Evolutionary conservation across 2,113 vertebrate species (phyloP).

Genomic region (Chionomys nivalis): DNA sequence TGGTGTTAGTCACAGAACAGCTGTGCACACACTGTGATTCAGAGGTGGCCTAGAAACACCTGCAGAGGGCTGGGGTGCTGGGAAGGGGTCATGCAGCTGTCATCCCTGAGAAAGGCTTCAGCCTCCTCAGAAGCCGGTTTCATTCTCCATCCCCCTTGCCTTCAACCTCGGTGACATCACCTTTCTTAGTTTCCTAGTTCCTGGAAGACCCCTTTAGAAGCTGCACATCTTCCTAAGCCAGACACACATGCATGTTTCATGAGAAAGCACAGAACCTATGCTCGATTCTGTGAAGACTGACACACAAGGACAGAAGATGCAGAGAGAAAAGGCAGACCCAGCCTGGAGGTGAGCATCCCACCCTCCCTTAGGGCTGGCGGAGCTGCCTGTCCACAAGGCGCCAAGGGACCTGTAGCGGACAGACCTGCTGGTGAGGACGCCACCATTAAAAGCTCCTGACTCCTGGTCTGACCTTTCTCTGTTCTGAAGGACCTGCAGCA

Average conservation of each 20-base stretch:
- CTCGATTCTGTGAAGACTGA: not conserved
- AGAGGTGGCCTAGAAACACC: not conserved
- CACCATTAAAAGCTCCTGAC: not conserved
- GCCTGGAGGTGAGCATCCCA: not conserved
- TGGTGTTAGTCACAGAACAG: not conserved
- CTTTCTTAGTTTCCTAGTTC: not conserved
- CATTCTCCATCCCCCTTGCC: not conserved
- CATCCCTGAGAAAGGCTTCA: not conserved
- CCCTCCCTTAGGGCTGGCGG: not conserved
- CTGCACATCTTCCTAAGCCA: not conserved
- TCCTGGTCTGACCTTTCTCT: slow-evolving; percentile 63
- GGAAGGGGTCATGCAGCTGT: not conserved
- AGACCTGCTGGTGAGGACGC: not conserved
- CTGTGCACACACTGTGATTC: not conserved
- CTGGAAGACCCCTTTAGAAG: not conserved
- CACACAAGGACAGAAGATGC: slow-evolving; percentile 23
- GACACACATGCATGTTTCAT: not conserved
- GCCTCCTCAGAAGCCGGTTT: not conserved
- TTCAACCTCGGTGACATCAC: accelerated
- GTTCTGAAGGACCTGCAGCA: slow-evolving; percentile 24
- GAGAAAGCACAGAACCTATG: not conserved
- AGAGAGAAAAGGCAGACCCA: not conserved
- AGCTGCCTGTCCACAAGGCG: slow-evolving; percentile 37
- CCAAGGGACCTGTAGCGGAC: slow-evolving; percentile 40
- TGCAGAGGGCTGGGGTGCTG: not conserved